These are phyloP conservation scores for Clitarchus hookeri DNA, from an alignment of 2,888 invertebrate species.

Conservation along the genomic window DNA sequence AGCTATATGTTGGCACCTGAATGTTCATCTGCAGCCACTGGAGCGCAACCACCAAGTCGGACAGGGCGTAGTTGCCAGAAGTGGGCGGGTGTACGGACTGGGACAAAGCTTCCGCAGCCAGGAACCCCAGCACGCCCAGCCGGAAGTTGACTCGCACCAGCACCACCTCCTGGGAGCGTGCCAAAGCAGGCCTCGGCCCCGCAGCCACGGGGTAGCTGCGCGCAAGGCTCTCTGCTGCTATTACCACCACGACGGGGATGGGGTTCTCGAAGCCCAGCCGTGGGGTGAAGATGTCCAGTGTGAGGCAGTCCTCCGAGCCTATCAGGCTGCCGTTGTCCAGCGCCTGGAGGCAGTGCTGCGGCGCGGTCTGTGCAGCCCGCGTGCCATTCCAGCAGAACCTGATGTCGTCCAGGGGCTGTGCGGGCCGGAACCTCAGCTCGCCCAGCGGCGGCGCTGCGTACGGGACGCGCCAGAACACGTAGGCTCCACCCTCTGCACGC, in stretches of 20 bases:
- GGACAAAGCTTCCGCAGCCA: conserved; percentile 73
- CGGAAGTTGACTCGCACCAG: conserved; percentile 88
- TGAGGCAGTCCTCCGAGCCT: conserved; percentile 83
- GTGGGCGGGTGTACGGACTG: conserved; percentile 71
- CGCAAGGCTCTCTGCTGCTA: conserved; percentile 78
- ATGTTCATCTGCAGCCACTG: conserved; percentile 83
- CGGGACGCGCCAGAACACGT: conserved; percentile 81
- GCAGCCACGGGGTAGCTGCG: conserved; percentile 74
- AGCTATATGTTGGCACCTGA: conserved; percentile 49
- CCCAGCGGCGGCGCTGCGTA: conserved; percentile 76
- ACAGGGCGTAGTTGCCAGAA: conserved; percentile 85
- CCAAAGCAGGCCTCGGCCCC: conserved; percentile 76
- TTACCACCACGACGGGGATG: conserved; percentile 79
- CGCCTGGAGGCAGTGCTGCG: conserved; percentile 72
- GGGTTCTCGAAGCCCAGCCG: conserved; percentile 68
- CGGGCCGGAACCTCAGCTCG: conserved; percentile 71
- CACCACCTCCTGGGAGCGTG: conserved; percentile 77
- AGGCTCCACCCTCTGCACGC: conserved; percentile 74
- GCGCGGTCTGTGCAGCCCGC: conserved; percentile 65
- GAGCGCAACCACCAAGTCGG: conserved; percentile 76
- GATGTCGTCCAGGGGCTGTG: conserved; percentile 67
- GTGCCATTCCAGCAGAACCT: conserved; percentile 82
- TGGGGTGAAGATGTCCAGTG: conserved; percentile 81
- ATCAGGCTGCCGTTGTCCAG: conserved; percentile 66
- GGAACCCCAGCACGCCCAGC: conserved; percentile 77